phyloP scores from a whole-genome alignment of 2,113 vertebrate species.

The Tursiops truncatus region DNA sequence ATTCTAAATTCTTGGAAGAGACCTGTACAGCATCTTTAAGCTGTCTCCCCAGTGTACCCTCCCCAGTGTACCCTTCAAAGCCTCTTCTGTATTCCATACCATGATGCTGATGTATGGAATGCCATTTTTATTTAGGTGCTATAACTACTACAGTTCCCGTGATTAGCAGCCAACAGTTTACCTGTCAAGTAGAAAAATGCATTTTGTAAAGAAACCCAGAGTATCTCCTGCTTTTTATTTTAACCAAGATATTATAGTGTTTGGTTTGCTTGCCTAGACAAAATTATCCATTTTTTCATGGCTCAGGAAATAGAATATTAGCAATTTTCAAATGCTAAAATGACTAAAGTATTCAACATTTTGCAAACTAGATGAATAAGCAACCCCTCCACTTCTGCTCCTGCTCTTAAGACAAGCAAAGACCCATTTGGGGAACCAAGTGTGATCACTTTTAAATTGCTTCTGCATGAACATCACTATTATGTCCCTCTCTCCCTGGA shows the following conservation, averaged over 20 bases:
- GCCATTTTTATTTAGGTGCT: not conserved
- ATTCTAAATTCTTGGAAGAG: not conserved
- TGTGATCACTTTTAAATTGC: conserved; percentile 51
- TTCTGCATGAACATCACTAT: conserved; percentile 39
- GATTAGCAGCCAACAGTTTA: not conserved
- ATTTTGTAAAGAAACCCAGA: conserved; percentile 5
- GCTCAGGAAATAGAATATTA: conserved; percentile 29
- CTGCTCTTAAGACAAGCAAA: conserved; percentile 22
- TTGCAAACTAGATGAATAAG: conserved; percentile 41
- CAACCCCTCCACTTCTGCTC: not conserved
- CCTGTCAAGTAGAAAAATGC: not conserved
- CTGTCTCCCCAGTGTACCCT: not conserved
- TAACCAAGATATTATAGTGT: not conserved
- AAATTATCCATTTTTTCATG: conserved; percentile 8
- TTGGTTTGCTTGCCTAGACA: conserved; percentile 25
- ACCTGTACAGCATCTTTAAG: not conserved
- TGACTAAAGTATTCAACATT: not conserved
- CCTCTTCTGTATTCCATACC: not conserved
- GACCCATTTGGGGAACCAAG: conserved; percentile 20
- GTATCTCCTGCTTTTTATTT: not conserved
- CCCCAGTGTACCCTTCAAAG: not conserved
- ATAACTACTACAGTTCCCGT: not conserved
- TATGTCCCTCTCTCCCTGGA: conserved; percentile 47
- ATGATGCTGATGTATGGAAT: not conserved
- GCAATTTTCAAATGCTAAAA: conserved; percentile 11